Percentiles rank a stretch among this genome's conserved stretches.
phyloP scores from a whole-genome alignment of 2,797 vertebrate species.

The Halcyon leucocephala region DNA sequence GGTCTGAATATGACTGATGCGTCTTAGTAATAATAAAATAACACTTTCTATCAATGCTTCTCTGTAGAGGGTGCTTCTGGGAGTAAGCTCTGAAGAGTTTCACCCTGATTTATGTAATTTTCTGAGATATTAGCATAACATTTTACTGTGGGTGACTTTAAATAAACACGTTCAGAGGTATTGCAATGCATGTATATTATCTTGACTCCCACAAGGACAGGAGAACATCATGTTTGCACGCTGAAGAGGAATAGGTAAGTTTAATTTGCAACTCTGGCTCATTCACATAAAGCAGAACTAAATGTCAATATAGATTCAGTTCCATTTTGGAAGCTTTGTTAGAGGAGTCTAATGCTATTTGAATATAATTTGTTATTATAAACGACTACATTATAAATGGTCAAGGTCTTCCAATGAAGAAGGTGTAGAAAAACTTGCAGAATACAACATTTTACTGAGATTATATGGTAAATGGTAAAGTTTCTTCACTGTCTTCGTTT shows the following conservation, averaged over 20 bases:
- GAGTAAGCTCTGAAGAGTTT: neutral
- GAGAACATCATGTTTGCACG: accelerated
- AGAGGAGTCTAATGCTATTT: neutral
- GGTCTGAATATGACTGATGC: neutral
- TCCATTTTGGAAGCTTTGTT: neutral
- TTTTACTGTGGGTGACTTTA: neutral
- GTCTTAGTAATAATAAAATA: neutral
- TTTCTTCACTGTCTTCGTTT: neutral
- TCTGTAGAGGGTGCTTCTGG: neutral
- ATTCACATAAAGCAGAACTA: neutral
- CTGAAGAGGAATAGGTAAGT: neutral
- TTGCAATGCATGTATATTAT: neutral
- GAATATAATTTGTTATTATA: neutral
- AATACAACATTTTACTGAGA: neutral
- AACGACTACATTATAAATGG: neutral
- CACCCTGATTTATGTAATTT: neutral
- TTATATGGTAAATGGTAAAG: neutral
- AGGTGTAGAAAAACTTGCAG: neutral
- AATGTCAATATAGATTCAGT: neutral
- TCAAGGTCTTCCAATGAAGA: neutral
- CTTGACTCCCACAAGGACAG: neutral
- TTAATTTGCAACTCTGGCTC: neutral
- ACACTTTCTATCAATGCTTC: neutral
- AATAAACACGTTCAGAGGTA: neutral
- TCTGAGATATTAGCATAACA: neutral